phyloP scores from a whole-genome alignment of 2,797 vertebrate genomes.

The Pelodytes ibericus region DNA sequence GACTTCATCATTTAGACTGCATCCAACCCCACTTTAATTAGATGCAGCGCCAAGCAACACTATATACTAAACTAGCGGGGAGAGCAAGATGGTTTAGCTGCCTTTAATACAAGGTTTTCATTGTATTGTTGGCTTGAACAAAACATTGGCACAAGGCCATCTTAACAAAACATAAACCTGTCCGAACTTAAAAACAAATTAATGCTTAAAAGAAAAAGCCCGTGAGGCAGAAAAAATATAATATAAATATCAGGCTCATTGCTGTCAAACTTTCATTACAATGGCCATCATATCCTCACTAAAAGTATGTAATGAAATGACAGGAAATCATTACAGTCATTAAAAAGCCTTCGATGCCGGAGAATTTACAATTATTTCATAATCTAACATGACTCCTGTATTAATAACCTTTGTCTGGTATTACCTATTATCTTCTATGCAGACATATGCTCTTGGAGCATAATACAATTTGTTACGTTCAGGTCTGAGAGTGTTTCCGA shows the following conservation, averaged over 20 bases:
- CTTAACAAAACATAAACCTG: not conserved
- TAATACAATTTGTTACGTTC: not conserved
- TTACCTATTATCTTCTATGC: too few relatives aligned
- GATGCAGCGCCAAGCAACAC: too few relatives aligned
- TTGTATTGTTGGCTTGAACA: too few relatives aligned
- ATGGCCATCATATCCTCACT: not conserved
- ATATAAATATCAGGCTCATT: not conserved
- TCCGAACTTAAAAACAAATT: not conserved
- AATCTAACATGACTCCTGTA: not conserved
- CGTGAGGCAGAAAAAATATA: not conserved
- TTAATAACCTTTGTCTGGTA: constrained; percentile 3
- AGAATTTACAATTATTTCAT: constrained; percentile 5
- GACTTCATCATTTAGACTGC: too few relatives aligned
- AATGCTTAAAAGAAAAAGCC: not conserved
- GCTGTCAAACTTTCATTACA: constrained; percentile 1
- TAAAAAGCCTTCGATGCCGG: not conserved
- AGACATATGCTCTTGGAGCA: not conserved
- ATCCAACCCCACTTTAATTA: too few relatives aligned
- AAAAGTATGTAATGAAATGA: not conserved
- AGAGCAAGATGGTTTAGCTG: too few relatives aligned
- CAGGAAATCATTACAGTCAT: constrained; percentile 15
- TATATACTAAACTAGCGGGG: too few relatives aligned
- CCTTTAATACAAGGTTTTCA: too few relatives aligned
- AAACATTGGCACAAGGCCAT: too few relatives aligned
- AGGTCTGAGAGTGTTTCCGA: not conserved